Conservation (phyloP, 2,113 vertebrate species). For the Ailurus styani region DNA sequence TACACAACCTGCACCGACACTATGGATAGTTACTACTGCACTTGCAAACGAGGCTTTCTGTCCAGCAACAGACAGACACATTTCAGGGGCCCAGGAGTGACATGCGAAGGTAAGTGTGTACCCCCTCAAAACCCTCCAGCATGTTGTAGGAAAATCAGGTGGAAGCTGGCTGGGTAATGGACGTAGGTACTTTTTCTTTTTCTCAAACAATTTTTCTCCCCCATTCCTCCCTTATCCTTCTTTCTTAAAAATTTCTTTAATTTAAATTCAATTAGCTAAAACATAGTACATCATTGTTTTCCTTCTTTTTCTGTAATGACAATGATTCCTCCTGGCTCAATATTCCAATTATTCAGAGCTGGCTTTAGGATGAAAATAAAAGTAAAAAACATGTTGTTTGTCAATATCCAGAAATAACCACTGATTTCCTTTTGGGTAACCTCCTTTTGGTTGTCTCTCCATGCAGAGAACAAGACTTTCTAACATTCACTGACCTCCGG, state of each 20-base stretch:
- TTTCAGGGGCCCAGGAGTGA: neutral
- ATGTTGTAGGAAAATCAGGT: neutral
- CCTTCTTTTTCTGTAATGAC: neutral
- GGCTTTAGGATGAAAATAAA: neutral
- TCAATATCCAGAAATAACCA: neutral
- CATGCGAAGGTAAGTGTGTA: conserved; percentile 30
- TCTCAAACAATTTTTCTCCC: fast-evolving
- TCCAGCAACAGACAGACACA: neutral
- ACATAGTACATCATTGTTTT: neutral
- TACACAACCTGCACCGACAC: conserved; percentile 38
- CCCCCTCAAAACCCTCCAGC: neutral
- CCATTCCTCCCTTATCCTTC: fast-evolving
- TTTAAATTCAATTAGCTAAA: neutral
- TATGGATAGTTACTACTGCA: neutral
- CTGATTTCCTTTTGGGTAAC: neutral
- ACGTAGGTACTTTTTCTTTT: neutral
- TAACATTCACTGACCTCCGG: neutral
- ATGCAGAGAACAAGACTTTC: neutral
- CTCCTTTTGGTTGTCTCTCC: neutral
- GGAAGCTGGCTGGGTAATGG: neutral
- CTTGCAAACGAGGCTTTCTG: conserved; percentile 49
- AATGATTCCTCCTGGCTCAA: neutral
- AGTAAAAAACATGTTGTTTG: neutral
- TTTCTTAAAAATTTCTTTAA: neutral
- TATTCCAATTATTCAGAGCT: neutral